Evolutionary conservation across 37 sponge, comb jelly and placozoan species (phyloP), one percentile per base, ranked within the genome.

Genomic region (Chondrilla cf. caribensis): DNA sequence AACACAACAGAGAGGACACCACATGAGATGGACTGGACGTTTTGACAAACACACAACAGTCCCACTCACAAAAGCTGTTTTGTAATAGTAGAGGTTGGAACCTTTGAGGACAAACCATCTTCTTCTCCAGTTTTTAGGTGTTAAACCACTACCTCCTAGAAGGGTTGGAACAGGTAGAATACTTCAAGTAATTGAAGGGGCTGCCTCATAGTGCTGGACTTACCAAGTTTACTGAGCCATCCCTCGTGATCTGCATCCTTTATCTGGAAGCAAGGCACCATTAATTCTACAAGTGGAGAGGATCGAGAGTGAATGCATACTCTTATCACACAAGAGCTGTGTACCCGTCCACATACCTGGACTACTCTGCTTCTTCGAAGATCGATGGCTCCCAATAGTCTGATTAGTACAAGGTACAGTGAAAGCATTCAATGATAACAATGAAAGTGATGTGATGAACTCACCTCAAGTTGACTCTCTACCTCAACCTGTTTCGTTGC

Each of bases 121-220:
- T 44, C 80, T 93, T 70, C 94, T 87, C 94, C 94, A 93, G 84
- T 93, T 93, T 86, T 85, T 93, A 1, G 94, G 94, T 35, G 94
- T 93, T 24, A 93, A 43, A 3, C 94, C 94, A 79, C 88, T 81
- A 0, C 94, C 94, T 19, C 94, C 94, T 77, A 41, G 11, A 26
- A 62, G 64, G 29, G 29, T 22, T 19, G 29, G 64, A 62, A 62
- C 29, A 26, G 6, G 51, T n/a, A n/a, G n/a, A n/a, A n/a, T n/a
- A n/a, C n/a, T n/a, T n/a, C n/a, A n/a, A n/a, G n/a, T n/a, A n/a
- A n/a, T n/a, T n/a, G n/a, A n/a, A n/a, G n/a, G n/a, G n/a, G n/a
- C n/a, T n/a, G n/a, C n/a, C n/a, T n/a, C n/a, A n/a, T n/a, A n/a
- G n/a, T n/a, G n/a, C n/a, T n/a, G n/a, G 11, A 26, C 68, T 9